A percentile compares a stretch with the other conserved stretches of the same genome.
These are phyloP conservation scores for Trinectes maculatus DNA, from an alignment of 2,113 vertebrate species.

Conservation along the genomic window DNA sequence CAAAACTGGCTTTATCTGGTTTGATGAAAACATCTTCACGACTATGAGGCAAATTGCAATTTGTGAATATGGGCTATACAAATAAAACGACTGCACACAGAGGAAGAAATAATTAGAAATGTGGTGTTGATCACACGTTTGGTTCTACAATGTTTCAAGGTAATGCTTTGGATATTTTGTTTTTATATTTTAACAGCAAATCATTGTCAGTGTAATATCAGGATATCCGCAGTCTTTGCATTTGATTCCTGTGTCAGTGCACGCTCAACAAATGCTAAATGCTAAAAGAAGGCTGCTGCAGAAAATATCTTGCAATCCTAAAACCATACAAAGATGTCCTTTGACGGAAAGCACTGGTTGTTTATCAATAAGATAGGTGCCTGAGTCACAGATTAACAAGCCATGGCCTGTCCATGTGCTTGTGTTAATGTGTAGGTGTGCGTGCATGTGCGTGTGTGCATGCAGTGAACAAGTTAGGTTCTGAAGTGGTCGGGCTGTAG, in stretches of 20 bases:
- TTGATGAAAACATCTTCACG: slow-evolving; percentile 1
- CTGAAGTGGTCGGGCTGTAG: slow-evolving; percentile 64
- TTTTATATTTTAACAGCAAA: neutral
- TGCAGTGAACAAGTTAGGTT: slow-evolving; percentile 58
- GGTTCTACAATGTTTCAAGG: neutral
- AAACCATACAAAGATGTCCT: neutral
- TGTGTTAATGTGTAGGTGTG: slow-evolving; percentile 56
- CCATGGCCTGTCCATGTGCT: slow-evolving; percentile 43
- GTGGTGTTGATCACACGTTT: neutral
- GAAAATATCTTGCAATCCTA: neutral
- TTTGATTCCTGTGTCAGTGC: neutral
- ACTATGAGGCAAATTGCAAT: neutral
- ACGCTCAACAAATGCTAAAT: neutral
- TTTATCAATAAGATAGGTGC: slow-evolving; percentile 33
- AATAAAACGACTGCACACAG: neutral
- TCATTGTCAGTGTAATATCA: neutral
- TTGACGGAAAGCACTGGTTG: neutral
- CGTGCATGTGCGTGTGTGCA: neutral
- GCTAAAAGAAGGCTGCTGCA: neutral
- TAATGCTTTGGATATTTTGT: neutral
- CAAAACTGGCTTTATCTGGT: neutral
- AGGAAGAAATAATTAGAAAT: neutral
- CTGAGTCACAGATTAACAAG: slow-evolving; percentile 62
- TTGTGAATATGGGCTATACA: too few relatives aligned
- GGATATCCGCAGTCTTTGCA: neutral